Evolutionary conservation across 1,140 invertebrate species (phyloP).

Genomic region (Muscidifurax raptorellus): DNA sequence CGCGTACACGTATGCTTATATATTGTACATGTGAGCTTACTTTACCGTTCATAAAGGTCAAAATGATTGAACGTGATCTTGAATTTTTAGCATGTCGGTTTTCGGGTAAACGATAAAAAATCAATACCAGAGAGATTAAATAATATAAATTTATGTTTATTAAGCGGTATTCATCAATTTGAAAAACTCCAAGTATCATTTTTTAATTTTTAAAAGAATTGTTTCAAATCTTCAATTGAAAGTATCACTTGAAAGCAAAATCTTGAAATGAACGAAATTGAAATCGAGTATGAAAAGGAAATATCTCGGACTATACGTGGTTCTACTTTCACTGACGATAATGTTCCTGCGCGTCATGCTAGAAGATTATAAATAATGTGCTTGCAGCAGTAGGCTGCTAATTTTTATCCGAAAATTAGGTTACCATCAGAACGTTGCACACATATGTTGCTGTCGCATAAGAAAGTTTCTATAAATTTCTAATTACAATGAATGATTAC

Average conservation of each 20-base stretch:
- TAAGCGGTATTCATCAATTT: no score
- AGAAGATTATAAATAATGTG: neutral
- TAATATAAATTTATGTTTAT: no score
- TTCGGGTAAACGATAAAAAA: neutral
- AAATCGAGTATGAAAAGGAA: neutral
- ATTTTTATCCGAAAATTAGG: neutral
- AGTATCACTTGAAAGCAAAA: no score
- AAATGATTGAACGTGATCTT: slow-evolving; percentile 12
- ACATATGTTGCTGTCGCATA: neutral
- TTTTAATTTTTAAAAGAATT: no score
- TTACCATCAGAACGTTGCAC: neutral
- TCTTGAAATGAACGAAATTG: neutral
- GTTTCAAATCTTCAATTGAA: no score
- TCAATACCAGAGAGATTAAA: neutral
- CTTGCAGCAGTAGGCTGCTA: neutral
- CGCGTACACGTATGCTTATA: neutral
- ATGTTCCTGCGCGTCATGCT: neutral
- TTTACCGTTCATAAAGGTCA: neutral
- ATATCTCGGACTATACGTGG: neutral
- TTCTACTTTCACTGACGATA: slow-evolving; percentile 23
- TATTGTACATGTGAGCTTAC: neutral
- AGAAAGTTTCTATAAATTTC: slow-evolving; percentile 11
- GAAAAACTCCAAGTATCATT: no score
- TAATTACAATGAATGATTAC: slow-evolving; percentile 6
- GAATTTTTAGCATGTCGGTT: no score